A percentile compares a stretch with the other conserved stretches of the same genome.
These are phyloP conservation scores for Lymantria monacha DNA, from an alignment of 2,888 invertebrate genomes.

Conservation along the genomic window DNA sequence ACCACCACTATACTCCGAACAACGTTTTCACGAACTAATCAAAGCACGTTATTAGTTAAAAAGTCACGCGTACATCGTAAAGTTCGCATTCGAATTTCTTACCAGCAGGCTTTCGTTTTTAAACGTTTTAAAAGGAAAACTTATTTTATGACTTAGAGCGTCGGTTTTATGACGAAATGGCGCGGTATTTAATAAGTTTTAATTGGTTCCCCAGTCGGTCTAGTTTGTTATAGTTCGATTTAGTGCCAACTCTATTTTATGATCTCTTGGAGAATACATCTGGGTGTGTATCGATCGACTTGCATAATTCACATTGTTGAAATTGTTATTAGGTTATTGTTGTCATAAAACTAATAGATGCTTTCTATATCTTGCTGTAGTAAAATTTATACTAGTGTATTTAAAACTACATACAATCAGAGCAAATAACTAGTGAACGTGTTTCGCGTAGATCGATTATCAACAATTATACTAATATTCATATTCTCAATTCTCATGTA, in stretches of 20 bases:
- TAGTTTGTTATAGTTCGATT: constrained; percentile 38
- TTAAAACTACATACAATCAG: too few species aligned
- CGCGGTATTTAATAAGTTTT: constrained; percentile 71
- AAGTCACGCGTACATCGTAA: constrained; percentile 59
- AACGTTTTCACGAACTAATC: constrained; percentile 48
- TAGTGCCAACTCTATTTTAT: constrained; percentile 18
- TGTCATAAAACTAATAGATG: neutral
- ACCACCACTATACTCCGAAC: constrained; percentile 20
- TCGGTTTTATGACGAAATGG: constrained; percentile 61
- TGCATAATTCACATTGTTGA: neutral
- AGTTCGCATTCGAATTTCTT: constrained; percentile 40
- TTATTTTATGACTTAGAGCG: constrained; percentile 58
- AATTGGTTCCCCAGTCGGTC: constrained; percentile 53
- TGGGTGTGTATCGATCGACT: constrained; percentile 4
- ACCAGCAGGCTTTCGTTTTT: constrained; percentile 41
- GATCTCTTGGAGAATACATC: constrained; percentile 2
- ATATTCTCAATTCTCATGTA: too few species aligned
- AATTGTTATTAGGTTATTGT: neutral
- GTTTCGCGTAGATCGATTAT: too few species aligned
- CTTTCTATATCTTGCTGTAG: too few species aligned
- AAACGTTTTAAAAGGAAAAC: constrained; percentile 65
- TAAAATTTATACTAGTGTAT: too few species aligned
- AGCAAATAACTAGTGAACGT: too few species aligned
- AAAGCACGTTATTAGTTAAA: constrained; percentile 51
- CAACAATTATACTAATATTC: too few species aligned